These are phyloP conservation scores for Nipponia nippon DNA, from an alignment of 2,113 vertebrate genomes.

Conservation along the genomic window DNA sequence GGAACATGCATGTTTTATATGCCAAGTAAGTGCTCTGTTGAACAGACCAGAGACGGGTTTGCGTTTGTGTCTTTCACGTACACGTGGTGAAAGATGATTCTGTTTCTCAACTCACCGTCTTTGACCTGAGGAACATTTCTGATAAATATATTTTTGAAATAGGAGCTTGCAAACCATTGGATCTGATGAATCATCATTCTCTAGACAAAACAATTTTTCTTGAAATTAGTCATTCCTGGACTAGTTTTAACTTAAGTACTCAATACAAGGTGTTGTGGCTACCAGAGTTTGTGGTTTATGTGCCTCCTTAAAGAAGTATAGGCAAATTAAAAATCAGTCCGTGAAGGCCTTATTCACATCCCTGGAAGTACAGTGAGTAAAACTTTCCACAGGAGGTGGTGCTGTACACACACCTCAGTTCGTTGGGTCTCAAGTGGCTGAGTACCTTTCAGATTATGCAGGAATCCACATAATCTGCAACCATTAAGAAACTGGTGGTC, in stretches of 20 bases:
- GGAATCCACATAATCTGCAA: not conserved
- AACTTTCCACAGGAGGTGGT: conserved; percentile 47
- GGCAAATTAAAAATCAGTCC: not conserved
- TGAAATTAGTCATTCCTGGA: not conserved
- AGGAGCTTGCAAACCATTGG: not conserved
- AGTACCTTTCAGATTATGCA: not conserved
- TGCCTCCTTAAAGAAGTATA: not conserved
- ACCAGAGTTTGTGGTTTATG: not conserved
- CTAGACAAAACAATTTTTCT: not conserved
- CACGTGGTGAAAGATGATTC: not conserved
- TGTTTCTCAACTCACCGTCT: not conserved
- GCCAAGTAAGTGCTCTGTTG: not conserved
- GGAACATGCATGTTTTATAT: not conserved
- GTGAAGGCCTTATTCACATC: not conserved
- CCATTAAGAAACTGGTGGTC: not conserved
- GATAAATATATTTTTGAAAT: not conserved
- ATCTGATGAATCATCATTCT: not conserved
- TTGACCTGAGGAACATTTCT: conserved; percentile 3
- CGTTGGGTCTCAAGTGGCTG: not conserved
- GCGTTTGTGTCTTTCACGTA: not conserved
- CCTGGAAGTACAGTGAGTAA: not conserved
- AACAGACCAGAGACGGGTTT: not conserved
- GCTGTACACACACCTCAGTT: conserved; percentile 12
- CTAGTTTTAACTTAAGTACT: not conserved
- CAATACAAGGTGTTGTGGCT: not conserved